These are phyloP conservation scores for Hemicrepidius hirtus DNA, from an alignment of 2,888 invertebrate species.

Conservation along the genomic window DNA sequence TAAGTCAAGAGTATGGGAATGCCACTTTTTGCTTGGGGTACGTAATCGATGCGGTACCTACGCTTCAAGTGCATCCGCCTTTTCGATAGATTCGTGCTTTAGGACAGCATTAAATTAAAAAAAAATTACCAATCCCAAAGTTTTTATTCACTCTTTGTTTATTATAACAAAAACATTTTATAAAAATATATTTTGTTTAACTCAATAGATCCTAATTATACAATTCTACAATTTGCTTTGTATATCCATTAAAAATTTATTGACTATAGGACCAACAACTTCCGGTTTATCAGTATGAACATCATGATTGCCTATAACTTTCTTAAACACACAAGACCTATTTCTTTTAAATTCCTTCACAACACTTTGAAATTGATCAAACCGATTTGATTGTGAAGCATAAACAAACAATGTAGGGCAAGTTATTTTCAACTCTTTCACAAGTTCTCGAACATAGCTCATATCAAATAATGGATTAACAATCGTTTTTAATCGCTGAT, in stretches of 20 bases:
- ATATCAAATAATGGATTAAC: constrained; percentile 69
- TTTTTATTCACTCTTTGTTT: too few relatives aligned
- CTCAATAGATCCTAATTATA: too few relatives aligned
- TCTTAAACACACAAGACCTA: constrained; percentile 61
- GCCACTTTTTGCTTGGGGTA: too few relatives aligned
- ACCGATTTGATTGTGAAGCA: constrained; percentile 54
- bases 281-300: constrained; percentile 78
- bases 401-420: constrained; percentile 68
- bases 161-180: too few relatives aligned
- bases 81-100: too few relatives aligned
- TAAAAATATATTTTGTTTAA: too few relatives aligned
- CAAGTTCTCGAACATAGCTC: constrained; percentile 65
- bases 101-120: too few relatives aligned
- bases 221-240: constrained; percentile 61
- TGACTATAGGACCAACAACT: constrained; percentile 68
- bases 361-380: constrained; percentile 16
- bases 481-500: constrained; percentile 72
- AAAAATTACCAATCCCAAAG: too few relatives aligned
- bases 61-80: too few relatives aligned
- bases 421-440: constrained; percentile 63
- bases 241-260: constrained; percentile 61
- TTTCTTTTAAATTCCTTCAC: constrained; percentile 58
- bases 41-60: too few relatives aligned
- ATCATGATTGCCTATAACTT: constrained; percentile 77
- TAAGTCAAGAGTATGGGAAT: too few relatives aligned